Base-by-base conservation (phyloP, 37 sponge, comb jelly and placozoan genomes). In the Chondrosia reniformis region DNA sequence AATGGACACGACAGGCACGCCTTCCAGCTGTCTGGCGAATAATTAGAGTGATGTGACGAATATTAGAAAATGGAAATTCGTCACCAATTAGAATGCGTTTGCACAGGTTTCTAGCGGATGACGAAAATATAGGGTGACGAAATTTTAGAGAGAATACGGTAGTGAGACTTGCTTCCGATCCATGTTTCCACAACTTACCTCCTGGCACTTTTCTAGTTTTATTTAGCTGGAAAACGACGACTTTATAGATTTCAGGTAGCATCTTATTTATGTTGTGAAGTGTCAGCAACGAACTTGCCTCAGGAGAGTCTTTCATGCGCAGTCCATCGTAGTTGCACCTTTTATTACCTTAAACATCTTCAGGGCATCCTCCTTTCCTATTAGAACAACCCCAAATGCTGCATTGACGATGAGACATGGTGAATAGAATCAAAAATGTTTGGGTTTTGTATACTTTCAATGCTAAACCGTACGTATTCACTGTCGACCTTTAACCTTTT, bases 361-460 rank as follows among this genome's bases (percentile, higher is more conserved):
- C 76, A 17, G 76, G 57, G 31, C 76, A 76, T 42, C 76, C 54
- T 76, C 76, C 76, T 31, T 76, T 76, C 31, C 76, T 46, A 76
- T 76, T 76, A 12, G 55, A 55, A 76, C 76, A 76, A 10, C 76
- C 76, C 76, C 76, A 76, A 52, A 76, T 57, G 57, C 56, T 55
- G 57, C 76, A 76, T 36, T 76, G 76, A 55, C 76, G 76, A 25
- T 34, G 55, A 37, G 76, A 76, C 56, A 76, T 76, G 28, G 8
- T 13, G 17, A 30, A 59, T 5, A 13, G 28, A 59, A 7, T 13
- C 22, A 5, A 6, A 5, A 30, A 25, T 6, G 4, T 59, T 10
- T 59, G n/a, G 6, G n/a, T 59, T 19, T 30, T 25, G 30, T 19
- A 19, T 19, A 7, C 8, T 59, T 19, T 19, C 28, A 59, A 59